A percentile compares a stretch with the other conserved stretches of the same genome.
These are phyloP conservation scores for Ploceus nigricollis DNA, from an alignment of 2,113 vertebrate species.

Conservation along the genomic window DNA sequence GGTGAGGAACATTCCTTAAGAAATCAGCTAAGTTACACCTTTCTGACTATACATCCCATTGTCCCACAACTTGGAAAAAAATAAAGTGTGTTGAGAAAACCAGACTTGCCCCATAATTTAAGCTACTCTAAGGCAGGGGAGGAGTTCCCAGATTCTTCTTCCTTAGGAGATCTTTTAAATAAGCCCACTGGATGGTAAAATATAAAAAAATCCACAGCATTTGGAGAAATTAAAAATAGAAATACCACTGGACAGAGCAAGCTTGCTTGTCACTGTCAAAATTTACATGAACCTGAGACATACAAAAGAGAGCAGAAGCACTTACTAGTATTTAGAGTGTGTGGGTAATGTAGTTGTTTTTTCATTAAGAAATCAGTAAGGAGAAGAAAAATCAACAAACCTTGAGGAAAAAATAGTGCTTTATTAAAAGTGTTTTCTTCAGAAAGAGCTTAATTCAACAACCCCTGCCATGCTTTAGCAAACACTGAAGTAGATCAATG, in stretches of 20 bases:
- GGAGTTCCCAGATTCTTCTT: neutral
- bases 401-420: neutral
- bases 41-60: neutral
- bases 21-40: neutral
- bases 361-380: neutral
- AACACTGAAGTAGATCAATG: neutral
- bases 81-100: neutral
- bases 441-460: neutral
- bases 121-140: constrained; percentile 15
- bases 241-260: constrained; percentile 42
- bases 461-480: neutral
- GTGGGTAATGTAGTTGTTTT: neutral
- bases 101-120: constrained; percentile 8
- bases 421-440: neutral
- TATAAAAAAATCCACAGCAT: constrained; percentile 51
- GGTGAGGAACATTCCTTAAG: neutral
- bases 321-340: neutral
- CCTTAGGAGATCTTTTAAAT: constrained; percentile 48
- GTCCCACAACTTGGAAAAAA: constrained; percentile 27
- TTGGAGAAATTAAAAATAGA: constrained; percentile 67
- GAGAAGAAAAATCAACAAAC: neutral
- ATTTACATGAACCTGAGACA: constrained; percentile 9
- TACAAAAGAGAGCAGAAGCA: constrained; percentile 4
- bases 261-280: constrained; percentile 18
- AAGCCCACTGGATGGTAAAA: constrained; percentile 50